Base-by-base conservation (phyloP, 2,113 vertebrate species). In the Merops nubicus region DNA sequence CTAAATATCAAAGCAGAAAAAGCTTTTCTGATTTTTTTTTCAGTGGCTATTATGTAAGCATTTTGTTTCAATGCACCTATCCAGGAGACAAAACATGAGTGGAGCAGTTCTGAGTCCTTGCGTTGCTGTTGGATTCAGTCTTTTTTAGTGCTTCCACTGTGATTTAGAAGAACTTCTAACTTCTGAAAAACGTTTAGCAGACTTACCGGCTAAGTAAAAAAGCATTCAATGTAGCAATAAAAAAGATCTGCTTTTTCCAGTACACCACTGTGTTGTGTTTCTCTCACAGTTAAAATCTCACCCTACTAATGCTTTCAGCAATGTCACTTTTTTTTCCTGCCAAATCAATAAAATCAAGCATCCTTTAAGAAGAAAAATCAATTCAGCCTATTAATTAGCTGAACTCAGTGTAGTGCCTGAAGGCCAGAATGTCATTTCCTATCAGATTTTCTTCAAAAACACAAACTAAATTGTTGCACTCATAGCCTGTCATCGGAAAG, bases 301-400 rank as follows among this genome's bases (percentile, higher is more conserved):
- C 48, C 38, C 31, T 53, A 33, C n/a, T 64, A 56, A 63, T 72
- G 51, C 77, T 68, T 4, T 75, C 56, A 96, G 45, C 65, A 82
- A 26, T 87, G 87, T 72, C 42, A 57, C 40, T 63, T 70, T 92
- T 91, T 88, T 91, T 83, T 34, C 28, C 33, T 89, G 70, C 28
- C 62, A 72, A 89, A 95, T 89, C 89, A 85, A 94, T 96, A 73
- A 79, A 95, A 96, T 75, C 51, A 64, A 64, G 14, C 1, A 0
- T 75, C 38, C 29, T 96, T 88, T 74, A 86, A 86, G 40, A 96
- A 74, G 75, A 94, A 94, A 88, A 96, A 93, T 96, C 94, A 83
- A 91, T 96, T 51, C 85, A 74, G 20, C 56, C 59, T 89, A 59
- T 92, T 96, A 91, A 96, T 96, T 94, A 94, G 20, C 62, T 91